Conservation (phyloP, 2,113 vertebrate species). For the Erythrolamprus reginae region DNA sequence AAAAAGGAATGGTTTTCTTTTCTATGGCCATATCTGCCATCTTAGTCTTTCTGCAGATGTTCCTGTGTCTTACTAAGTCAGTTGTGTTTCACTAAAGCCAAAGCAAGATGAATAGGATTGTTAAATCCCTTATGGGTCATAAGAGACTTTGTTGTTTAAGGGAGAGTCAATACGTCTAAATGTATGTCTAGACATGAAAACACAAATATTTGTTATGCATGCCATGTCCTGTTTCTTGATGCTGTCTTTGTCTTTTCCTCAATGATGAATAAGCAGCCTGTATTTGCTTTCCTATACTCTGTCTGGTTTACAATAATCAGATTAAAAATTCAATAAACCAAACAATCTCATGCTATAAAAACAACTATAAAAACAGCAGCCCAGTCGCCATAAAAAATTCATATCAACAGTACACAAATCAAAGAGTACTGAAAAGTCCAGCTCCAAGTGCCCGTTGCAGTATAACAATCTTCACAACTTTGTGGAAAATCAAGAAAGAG, state of each 20-base stretch:
- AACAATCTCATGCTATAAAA: not conserved
- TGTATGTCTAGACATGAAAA: not conserved
- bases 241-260: not conserved
- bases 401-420: not conserved
- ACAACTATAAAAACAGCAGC: not conserved
- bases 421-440: not conserved
- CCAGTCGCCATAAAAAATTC: not conserved
- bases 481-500: not conserved
- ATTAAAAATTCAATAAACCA: not conserved
- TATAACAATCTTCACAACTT: not conserved
- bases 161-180: not conserved
- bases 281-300: not conserved
- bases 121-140: not conserved
- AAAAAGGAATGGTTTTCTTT: not conserved
- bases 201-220: not conserved
- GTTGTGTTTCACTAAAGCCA: not conserved
- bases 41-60: not conserved
- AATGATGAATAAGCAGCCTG: not conserved
- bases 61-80: not conserved
- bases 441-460: not conserved
- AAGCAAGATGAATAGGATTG: not conserved
- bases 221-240: not conserved
- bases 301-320: not conserved
- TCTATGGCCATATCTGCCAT: not conserved
- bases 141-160: not conserved